Evolutionary conservation across 2,888 invertebrate species (phyloP).

Genomic region (Xestia xanthographa): DNA sequence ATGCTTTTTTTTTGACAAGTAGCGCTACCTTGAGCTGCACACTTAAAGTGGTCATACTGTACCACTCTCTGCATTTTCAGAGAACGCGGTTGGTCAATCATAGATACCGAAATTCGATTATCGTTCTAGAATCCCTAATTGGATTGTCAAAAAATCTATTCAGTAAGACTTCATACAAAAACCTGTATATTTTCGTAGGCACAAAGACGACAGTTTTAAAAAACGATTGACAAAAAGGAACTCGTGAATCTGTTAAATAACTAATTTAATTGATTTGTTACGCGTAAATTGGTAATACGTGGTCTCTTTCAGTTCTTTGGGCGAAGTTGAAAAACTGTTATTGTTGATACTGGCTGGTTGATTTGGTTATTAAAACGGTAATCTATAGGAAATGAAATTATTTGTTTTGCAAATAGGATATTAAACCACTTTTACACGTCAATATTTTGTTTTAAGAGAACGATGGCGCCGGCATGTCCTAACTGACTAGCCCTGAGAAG

Average conservation of each 20-base stretch:
- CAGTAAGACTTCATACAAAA: constrained; percentile 32
- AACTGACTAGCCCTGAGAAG: too few relatives aligned
- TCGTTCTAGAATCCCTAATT: constrained; percentile 31
- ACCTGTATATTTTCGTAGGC: constrained; percentile 16
- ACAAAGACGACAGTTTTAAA: constrained; percentile 26
- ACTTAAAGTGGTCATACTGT: too few relatives aligned
- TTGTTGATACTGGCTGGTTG: constrained; percentile 30
- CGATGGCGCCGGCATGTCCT: too few relatives aligned
- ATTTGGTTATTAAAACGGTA: constrained; percentile 27
- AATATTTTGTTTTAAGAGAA: too few relatives aligned
- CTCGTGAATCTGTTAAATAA: constrained; percentile 54
- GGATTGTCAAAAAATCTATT: constrained; percentile 44
- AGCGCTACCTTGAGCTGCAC: too few relatives aligned
- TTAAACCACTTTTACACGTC: too few relatives aligned
- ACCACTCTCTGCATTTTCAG: neutral
- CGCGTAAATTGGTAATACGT: constrained; percentile 54
- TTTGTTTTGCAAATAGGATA: too few relatives aligned
- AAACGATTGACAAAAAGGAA: constrained; percentile 43
- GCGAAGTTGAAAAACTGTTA: neutral
- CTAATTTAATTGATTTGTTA: constrained; percentile 50
- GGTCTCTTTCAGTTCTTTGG: constrained; percentile 35
- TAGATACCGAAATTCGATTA: constrained; percentile 26
- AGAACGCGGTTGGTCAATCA: constrained; percentile 2
- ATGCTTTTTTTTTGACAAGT: too few relatives aligned
- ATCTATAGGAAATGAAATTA: neutral